These are phyloP conservation scores for Trisateles emortualis DNA, from an alignment of 2,888 invertebrate genomes.

Conservation along the genomic window DNA sequence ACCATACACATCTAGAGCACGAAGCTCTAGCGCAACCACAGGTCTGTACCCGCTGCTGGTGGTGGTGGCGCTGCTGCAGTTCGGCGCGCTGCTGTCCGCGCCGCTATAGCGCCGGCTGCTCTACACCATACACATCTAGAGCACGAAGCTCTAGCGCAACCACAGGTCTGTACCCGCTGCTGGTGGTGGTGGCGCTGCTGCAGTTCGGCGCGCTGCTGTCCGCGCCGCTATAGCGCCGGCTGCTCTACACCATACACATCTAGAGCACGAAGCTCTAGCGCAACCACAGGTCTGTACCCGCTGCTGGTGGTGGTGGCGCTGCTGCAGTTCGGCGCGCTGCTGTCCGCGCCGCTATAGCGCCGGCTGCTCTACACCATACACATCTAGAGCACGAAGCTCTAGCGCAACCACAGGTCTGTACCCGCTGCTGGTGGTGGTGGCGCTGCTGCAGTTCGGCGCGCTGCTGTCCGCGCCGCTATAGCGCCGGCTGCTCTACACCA, in stretches of 20 bases:
- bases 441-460: conserved; percentile 94
- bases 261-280: conserved; percentile 91
- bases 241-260: conserved; percentile 64
- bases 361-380: conserved; percentile 67
- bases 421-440: no score
- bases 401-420: conserved; percentile 62
- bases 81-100: conserved; percentile 90
- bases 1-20: conserved; percentile 70
- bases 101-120: conserved; percentile 72
- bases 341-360: conserved; percentile 81
- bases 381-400: conserved; percentile 90
- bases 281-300: neutral
- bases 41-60: conserved; percentile 95
- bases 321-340: conserved; percentile 94
- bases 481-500: conserved; percentile 72
- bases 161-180: conserved; percentile 91
- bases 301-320: no score
- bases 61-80: conserved; percentile 91
- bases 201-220: conserved; percentile 94
- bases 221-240: conserved; percentile 71
- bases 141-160: conserved; percentile 91
- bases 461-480: conserved; percentile 86
- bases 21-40: conserved; percentile 89
- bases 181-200: conserved; percentile 91
- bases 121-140: conserved; percentile 62